Percentiles rank a stretch among this genome's conserved stretches.
Conservation (phyloP, 2,113 vertebrate species). For the Nymphicus hollandicus region DNA sequence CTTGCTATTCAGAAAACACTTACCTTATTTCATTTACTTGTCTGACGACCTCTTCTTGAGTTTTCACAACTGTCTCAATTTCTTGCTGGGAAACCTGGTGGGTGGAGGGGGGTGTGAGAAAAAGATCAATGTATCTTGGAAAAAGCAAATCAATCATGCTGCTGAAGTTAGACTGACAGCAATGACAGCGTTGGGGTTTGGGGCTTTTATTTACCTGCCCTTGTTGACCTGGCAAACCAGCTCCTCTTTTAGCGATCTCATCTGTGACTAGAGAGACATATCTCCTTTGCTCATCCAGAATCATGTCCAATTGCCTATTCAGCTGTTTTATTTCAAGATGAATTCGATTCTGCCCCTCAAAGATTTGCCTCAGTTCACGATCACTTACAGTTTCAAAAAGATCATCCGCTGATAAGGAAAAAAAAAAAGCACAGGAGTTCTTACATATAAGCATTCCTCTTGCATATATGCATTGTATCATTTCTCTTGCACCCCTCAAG, state of each 20-base stretch:
- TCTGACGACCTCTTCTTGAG: constrained; percentile 88
- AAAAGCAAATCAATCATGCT: background rate
- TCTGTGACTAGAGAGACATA: constrained; percentile 86
- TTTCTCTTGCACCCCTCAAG: background rate
- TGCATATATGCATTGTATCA: accelerated
- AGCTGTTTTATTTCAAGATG: constrained; percentile 97
- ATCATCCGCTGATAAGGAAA: constrained; percentile 80
- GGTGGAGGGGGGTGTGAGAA: background rate
- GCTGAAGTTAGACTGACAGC: background rate
- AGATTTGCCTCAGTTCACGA: constrained; percentile 92
- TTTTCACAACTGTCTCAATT: constrained; percentile 76
- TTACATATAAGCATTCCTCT: background rate
- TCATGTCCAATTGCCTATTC: constrained; percentile 90
- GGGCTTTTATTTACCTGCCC: constrained; percentile 75
- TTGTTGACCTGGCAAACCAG: constrained; percentile 58
- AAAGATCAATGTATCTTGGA: background rate
- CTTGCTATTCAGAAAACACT: constrained; percentile 19
- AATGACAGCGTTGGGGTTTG: background rate
- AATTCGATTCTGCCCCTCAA: constrained; percentile 95
- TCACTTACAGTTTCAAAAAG: constrained; percentile 87
- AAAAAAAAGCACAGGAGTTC: background rate
- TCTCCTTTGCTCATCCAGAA: constrained; percentile 93
- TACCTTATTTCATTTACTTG: constrained; percentile 89
- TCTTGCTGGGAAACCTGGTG: constrained; percentile 78
- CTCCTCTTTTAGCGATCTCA: constrained; percentile 80